Evolutionary conservation across 2,113 vertebrate species (phyloP), one percentile per base, ranked within the genome.

Genomic region (Aix galericulata): DNA sequence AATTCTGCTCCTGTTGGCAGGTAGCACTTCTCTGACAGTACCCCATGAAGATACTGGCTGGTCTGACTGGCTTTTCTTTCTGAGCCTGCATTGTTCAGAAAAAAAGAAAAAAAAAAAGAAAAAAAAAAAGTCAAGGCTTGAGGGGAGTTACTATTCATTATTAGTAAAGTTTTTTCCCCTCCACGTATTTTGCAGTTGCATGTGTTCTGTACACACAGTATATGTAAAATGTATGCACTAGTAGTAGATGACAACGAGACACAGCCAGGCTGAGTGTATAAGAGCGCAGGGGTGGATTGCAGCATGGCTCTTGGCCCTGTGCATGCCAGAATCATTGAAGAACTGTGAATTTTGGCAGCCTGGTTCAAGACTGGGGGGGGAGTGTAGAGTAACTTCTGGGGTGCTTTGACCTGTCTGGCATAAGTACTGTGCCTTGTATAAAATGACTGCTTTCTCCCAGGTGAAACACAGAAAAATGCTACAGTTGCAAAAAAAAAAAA

Each of bases 191-290:
- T 66, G 42, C 26, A 34, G 52, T 22, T 81, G 7, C 62, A 0
- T 31, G 8, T 59, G 22, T 64, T 83, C 17, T 60, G 0, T 42
- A 46, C 0, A 2, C 36, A 11, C 55, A 44, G 17, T 34, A 2
- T 17, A 8, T 48, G 12, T 59, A 27, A 32, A 9, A 17, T 34
- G 20, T 56, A 9, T 72, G 11, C 20, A 15, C 80, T 63, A 62
- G 12, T 32, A 67, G 46, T 27, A 76, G 27, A 40, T 76, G 27
- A 8, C 50, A 1, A 55, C 17, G 6, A 21, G 13, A 44, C 66
- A 78, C 14, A 80, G 17, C 13, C 14, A 60, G 56, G 11, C 12
- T 71, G 52, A 46, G 8, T 31, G 11, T 26, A 3, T 66, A 32
- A 52, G 52, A 56, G 15, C 1, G 0, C 26, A 44, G 58, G n/a